Conservation (phyloP, 2,797 vertebrate species). For the Fundulus diaphanus region DNA sequence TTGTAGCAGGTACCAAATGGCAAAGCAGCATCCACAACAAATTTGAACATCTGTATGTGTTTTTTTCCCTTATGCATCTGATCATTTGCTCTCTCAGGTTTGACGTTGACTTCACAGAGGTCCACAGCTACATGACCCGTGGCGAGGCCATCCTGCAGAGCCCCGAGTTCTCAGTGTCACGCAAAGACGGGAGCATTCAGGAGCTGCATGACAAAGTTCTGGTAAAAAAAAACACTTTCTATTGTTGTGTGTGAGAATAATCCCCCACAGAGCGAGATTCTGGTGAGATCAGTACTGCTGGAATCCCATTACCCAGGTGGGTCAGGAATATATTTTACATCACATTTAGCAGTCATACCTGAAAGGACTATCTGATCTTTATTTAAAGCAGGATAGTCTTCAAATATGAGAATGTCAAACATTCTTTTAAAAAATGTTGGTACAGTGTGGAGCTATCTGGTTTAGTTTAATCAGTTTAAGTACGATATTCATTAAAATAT, state of each 20-base stretch:
- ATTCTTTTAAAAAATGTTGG: neutral
- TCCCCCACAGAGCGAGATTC: constrained; percentile 14
- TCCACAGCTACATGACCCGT: constrained; percentile 98
- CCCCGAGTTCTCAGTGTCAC: constrained; percentile 89
- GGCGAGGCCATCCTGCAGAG: constrained; percentile 95
- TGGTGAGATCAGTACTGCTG: constrained; percentile 17
- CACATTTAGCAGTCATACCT: neutral
- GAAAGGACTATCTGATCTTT: neutral
- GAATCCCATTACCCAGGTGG: constrained; percentile 33
- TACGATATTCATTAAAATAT: neutral
- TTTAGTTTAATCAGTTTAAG: neutral
- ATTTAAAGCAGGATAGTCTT: constrained; percentile 5
- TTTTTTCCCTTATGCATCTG: neutral
- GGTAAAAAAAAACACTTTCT: constrained; percentile 75
- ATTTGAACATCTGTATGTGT: neutral
- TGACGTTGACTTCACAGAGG: constrained; percentile 95
- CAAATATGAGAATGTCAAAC: neutral
- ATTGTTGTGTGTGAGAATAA: neutral
- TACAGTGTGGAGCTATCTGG: neutral
- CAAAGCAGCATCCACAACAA: neutral
- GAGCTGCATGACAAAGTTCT: constrained; percentile 95
- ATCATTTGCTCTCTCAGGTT: constrained; percentile 81
- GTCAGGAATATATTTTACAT: constrained; percentile 25
- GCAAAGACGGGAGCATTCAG: constrained; percentile 92
- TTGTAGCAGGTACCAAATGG: too few species aligned